Evolutionary conservation across 2,888 invertebrate genomes (phyloP).

Genomic region (Trichogramma evanescens): DNA sequence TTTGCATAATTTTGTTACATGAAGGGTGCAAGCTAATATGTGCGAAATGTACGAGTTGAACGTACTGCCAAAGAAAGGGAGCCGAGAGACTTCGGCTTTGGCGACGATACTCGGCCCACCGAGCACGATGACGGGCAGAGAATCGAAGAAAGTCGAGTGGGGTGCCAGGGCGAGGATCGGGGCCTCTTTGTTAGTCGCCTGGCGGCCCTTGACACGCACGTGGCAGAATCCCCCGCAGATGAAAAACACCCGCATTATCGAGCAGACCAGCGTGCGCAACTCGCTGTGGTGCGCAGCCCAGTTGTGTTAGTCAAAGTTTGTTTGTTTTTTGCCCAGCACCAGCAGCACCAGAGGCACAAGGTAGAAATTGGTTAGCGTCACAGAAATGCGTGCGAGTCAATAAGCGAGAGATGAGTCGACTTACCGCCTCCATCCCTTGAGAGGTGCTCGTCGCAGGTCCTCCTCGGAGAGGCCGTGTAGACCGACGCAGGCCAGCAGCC

Average conservation of each 20-base stretch:
- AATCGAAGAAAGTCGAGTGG: slow-evolving; percentile 87
- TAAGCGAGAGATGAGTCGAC: slow-evolving; percentile 22
- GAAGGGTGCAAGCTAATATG: too few species aligned
- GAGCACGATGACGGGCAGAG: slow-evolving; percentile 72
- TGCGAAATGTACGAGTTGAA: slow-evolving; percentile 26
- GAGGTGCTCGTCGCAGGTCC: slow-evolving; percentile 68
- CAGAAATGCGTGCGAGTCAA: neutral
- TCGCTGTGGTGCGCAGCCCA: slow-evolving; percentile 47
- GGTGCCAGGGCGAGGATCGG: slow-evolving; percentile 83
- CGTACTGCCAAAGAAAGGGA: slow-evolving; percentile 90
- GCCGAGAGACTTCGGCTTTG: slow-evolving; percentile 72
- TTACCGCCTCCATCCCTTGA: slow-evolving; percentile 88
- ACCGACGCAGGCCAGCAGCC: slow-evolving; percentile 78
- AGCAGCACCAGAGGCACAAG: neutral
- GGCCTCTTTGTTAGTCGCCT: slow-evolving; percentile 61
- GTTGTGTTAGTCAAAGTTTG: slow-evolving; percentile 1
- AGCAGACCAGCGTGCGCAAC: slow-evolving; percentile 59
- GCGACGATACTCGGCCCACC: slow-evolving; percentile 87
- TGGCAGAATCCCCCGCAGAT: slow-evolving; percentile 75
- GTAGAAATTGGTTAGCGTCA: neutral
- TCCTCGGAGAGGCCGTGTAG: slow-evolving; percentile 73
- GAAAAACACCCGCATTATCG: slow-evolving; percentile 69
- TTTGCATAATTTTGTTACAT: too few species aligned
- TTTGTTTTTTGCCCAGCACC: neutral
- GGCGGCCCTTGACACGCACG: slow-evolving; percentile 66